Conservation (phyloP, 2,797 vertebrate genomes). For the Neopelma chrysocephalum region DNA sequence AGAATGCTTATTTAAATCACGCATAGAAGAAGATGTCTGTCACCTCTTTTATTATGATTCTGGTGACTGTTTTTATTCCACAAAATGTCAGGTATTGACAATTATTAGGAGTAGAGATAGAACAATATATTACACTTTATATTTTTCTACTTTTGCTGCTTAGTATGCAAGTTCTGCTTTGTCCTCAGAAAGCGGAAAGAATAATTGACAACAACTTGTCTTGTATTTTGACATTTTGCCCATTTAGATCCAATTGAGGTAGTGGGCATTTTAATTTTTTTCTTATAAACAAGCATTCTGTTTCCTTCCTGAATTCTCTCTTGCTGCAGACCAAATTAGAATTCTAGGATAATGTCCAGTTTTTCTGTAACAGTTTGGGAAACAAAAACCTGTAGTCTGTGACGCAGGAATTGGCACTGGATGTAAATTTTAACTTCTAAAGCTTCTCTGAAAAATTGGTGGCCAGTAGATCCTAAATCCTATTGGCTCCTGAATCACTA, state of each 20-base stretch:
- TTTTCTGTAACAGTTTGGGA: neutral
- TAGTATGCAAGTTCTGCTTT: neutral
- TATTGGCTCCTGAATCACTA: neutral
- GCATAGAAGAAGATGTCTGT: neutral
- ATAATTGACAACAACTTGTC: neutral
- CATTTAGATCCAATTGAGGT: neutral
- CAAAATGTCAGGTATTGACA: neutral
- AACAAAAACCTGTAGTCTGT: neutral
- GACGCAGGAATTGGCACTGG: neutral
- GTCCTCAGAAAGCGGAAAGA: neutral
- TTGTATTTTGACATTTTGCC: neutral
- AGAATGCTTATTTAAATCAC: neutral
- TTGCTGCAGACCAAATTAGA: neutral
- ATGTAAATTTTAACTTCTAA: neutral
- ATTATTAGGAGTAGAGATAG: neutral
- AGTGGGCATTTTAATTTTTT: neutral
- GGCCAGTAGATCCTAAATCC: neutral
- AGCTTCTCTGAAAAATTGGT: neutral
- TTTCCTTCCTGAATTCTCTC: conserved; percentile 7
- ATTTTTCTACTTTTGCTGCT: neutral
- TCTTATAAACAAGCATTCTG: neutral
- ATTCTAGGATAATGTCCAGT: conserved; percentile 63
- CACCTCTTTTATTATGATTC: neutral
- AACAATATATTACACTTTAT: neutral
- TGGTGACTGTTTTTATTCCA: neutral